Evolutionary conservation across 1,140 invertebrate genomes (phyloP).

Genomic region (Sitobion miscanthi): DNA sequence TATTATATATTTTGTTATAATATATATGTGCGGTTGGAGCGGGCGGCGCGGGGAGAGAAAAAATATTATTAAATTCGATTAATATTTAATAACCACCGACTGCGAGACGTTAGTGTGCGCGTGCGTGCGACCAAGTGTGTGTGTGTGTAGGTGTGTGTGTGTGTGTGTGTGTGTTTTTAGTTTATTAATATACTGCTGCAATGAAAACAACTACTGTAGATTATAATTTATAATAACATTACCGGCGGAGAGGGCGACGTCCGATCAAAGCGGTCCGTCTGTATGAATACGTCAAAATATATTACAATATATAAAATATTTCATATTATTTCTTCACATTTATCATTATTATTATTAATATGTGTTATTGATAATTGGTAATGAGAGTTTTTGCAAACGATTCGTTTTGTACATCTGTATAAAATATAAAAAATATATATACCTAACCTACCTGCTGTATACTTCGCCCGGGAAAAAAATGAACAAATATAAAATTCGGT

Average conservation of each 20-base stretch:
- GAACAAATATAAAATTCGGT: background rate
- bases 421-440: too few relatives aligned
- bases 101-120: background rate
- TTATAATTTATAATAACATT: conserved; percentile 7
- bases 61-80: conserved; percentile 35
- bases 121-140: too few relatives aligned
- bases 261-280: background rate
- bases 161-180: background rate
- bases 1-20: background rate
- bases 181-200: conserved; percentile 3
- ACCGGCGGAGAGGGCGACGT: background rate
- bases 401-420: too few relatives aligned
- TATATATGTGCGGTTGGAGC: background rate
- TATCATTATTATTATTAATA: too few relatives aligned
- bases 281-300: background rate
- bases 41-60: background rate
- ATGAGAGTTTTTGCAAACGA: too few relatives aligned
- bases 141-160: too few relatives aligned
- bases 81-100: conserved; percentile 38
- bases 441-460: background rate
- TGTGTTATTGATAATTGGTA: too few relatives aligned
- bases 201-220: conserved; percentile 20
- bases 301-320: too few relatives aligned
- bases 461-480: background rate
- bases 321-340: too few relatives aligned